These are phyloP conservation scores for Hydrozoanthus gracilis DNA, from an alignment of 92 coral and sea anemone genomes.

Conservation along the genomic window DNA sequence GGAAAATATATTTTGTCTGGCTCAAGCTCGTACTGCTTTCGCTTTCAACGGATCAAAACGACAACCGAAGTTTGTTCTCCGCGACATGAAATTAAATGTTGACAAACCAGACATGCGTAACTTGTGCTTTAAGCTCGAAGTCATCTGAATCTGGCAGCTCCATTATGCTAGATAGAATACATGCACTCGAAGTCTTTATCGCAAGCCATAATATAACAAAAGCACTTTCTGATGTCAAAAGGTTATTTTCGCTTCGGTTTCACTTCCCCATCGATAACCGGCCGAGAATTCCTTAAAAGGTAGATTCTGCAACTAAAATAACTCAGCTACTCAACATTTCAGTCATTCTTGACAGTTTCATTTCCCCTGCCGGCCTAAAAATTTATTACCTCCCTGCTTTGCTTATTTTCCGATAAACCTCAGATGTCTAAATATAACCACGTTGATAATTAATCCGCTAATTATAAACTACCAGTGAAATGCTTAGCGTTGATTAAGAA, in stretches of 20 bases:
- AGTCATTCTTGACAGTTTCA: neutral
- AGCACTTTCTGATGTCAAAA: neutral
- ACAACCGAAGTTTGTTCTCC: neutral
- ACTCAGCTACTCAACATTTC: neutral
- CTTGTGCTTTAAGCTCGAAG: neutral
- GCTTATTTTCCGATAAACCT: neutral
- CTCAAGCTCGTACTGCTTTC: no score
- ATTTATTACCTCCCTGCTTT: neutral
- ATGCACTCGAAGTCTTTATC: neutral
- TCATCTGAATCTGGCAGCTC: slow-evolving; percentile 2
- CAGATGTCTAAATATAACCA: slow-evolving; percentile 1
- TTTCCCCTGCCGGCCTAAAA: neutral
- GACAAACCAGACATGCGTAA: neutral
- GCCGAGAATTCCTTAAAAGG: slow-evolving; percentile 28
- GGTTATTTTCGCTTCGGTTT: neutral
- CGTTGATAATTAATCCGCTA: neutral
- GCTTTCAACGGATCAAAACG: no score
- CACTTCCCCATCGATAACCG: neutral
- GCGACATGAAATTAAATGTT: neutral
- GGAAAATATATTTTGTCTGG: no score
- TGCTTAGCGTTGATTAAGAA: neutral
- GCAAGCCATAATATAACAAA: neutral
- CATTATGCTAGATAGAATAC: neutral
- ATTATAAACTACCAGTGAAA: neutral
- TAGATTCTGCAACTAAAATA: slow-evolving; percentile 17